Evolutionary conservation across 2,113 vertebrate species (phyloP), one percentile per base, ranked within the genome.

Genomic region (Rhinolophus ferrumequinum): DNA sequence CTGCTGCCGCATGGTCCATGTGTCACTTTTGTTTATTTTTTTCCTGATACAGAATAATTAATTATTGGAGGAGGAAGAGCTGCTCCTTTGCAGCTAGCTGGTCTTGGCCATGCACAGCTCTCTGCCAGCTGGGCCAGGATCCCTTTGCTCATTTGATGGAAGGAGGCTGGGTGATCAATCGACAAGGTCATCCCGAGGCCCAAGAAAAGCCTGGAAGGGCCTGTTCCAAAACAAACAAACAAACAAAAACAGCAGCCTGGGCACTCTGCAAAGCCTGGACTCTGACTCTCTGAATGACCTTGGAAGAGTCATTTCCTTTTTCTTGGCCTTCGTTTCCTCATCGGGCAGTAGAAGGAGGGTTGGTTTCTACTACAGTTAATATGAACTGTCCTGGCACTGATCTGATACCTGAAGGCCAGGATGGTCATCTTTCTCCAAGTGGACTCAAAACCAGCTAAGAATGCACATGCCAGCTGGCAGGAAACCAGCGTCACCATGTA

Each of bases 401-500:
- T 44, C 13, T 21, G 16, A 79, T 9, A 18, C 67, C 10, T 11
- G 0, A 58, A 72, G 44, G 22, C 60, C 67, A 69, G 54, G 22
- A 64, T 9, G 14, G 18, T 44, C 52, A 28, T 38, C 22, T 66
- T 88, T 91, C 44, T 76, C 87, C 60, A 35, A 0, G 24, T 30
- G 52, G 84, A 58, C n/a, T 52, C 19, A 19, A 77, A 54, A 2
- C 28, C 38, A 62, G 18, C 60, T 28, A 26, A 62, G 64, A 33
- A 24, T 2, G 9, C 18, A n/a, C 2, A 4, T 50, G 18, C 52
- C 73, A 26, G 12, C 64, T n/a, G 52, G 44, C 3, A 1, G 89
- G 67, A 84, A 62, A 41, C 66, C 8, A 5, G 6, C 1, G 5
- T 86, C n/a, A 3, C 38, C 8, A 1, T 14, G 4, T 0, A 5